A percentile compares a stretch with the other conserved stretches of the same genome.
These are phyloP conservation scores for Prinia subflava DNA, from an alignment of 2,113 vertebrate genomes.

Conservation along the genomic window DNA sequence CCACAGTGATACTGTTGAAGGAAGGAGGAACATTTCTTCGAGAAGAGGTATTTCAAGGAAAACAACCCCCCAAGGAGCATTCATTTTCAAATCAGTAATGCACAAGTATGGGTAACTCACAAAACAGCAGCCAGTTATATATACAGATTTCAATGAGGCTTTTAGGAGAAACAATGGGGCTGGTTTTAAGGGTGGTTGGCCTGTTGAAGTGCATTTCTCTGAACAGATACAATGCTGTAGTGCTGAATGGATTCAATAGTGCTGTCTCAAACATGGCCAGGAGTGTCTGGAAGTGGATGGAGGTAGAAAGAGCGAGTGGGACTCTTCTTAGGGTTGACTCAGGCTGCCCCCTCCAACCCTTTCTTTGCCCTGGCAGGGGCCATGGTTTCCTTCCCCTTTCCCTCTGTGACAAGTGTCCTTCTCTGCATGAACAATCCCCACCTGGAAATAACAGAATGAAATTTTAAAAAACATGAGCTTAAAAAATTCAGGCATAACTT, in stretches of 20 bases:
- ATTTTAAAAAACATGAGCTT: not conserved
- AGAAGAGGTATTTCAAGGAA: constrained; percentile 18
- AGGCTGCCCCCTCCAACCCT: constrained; percentile 22
- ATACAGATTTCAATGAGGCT: constrained; percentile 46
- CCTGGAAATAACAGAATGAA: not conserved
- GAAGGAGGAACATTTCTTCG: not conserved
- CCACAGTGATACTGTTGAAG: not conserved
- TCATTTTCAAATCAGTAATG: constrained; percentile 30
- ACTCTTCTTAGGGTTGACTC: constrained; percentile 39
- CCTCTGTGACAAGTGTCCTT: not conserved
- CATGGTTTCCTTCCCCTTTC: not conserved
- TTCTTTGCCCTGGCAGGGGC: constrained; percentile 15
- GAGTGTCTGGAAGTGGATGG: constrained; percentile 60
- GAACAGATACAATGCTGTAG: constrained; percentile 51
- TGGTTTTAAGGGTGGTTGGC: constrained; percentile 53
- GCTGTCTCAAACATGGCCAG: constrained; percentile 52
- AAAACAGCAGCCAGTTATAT: constrained; percentile 51
- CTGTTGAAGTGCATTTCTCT: constrained; percentile 53
- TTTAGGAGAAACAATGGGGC: constrained; percentile 51
- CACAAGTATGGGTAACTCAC: constrained; percentile 20
- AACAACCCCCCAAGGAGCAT: constrained; percentile 34
- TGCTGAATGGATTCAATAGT: constrained; percentile 62
- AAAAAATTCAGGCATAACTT: constrained; percentile 12
- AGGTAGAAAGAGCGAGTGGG: constrained; percentile 52
- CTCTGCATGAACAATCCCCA: not conserved